These are phyloP conservation scores for Criorhina ranunculi DNA, from an alignment of 2,888 invertebrate genomes.

Conservation along the genomic window DNA sequence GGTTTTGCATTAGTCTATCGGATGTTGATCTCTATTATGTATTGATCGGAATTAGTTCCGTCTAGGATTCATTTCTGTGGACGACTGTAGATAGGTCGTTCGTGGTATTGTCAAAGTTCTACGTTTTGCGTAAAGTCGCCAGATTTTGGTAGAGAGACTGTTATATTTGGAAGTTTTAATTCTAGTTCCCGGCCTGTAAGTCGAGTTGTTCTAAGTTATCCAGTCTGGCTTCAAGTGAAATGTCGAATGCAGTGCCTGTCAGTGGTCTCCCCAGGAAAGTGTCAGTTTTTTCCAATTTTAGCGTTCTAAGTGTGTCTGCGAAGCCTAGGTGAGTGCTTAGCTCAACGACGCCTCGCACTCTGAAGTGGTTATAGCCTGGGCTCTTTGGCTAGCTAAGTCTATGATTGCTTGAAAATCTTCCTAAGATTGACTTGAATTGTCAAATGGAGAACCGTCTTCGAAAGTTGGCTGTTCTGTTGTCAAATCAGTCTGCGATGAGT, in stretches of 20 bases:
- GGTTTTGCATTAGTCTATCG: constrained; percentile 81
- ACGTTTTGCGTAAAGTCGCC: constrained; percentile 78
- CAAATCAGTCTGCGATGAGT: background rate
- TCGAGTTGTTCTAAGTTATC: constrained; percentile 21
- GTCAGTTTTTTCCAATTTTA: constrained; percentile 17
- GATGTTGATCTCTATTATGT: constrained; percentile 84
- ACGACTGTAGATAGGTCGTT: constrained; percentile 79
- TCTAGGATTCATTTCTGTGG: constrained; percentile 82
- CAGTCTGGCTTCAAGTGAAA: background rate
- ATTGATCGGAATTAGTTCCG: constrained; percentile 81
- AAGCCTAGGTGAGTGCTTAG: constrained; percentile 45
- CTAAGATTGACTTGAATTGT: constrained; percentile 36
- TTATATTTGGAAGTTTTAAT: constrained; percentile 37
- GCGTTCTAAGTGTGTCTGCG: constrained; percentile 56
- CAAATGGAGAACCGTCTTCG: background rate
- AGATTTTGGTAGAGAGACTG: background rate
- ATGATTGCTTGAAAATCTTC: constrained; percentile 62
- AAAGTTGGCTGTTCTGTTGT: constrained; percentile 4
- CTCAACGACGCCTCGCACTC: constrained; percentile 44
- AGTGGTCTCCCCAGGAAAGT: constrained; percentile 15
- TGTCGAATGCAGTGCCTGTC: background rate
- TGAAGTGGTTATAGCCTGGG: background rate
- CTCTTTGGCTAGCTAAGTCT: constrained; percentile 52
- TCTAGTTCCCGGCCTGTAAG: constrained; percentile 62
- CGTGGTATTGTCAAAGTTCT: constrained; percentile 81